Base-by-base conservation (phyloP, 2,113 vertebrate genomes). In the Seriola rivoliana region DNA sequence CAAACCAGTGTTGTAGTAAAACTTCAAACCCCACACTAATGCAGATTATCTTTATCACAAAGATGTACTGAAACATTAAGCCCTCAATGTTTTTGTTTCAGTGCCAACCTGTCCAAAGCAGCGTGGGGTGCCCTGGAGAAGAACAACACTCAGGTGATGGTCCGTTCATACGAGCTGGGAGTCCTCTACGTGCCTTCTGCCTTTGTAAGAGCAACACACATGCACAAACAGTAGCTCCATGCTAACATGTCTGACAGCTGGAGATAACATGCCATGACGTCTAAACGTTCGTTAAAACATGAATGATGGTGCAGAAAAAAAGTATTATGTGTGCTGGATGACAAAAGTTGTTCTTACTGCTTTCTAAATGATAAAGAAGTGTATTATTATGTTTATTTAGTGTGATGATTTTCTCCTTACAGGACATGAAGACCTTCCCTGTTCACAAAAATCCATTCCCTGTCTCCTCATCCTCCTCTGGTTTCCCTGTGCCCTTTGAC, bases 121-220 rank as follows among this genome's bases (percentile, higher is more conserved):
- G 99, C 99, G 0, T 99, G 99, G 99, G 99, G 99, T 17, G 96
- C 95, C 0, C 72, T 99, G 80, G 99, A 99, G 93, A 99, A 99
- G 92, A 99, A 95, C 25, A 97, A 95, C 71, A 85, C 94, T 7
- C 98, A 99, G 75, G 84, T 99, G 78, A 99, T 99, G 97, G 96
- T 99, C 40, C 97, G 98, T 3, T 99, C 99, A 1, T 99, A 99
- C 0, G 98, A 99, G 91, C 96, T 99, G 5, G 99, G 99, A 46
- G 97, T 99, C 80, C 96, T 99, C 46, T 99, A 95, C 90, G 87
- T 99, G 79, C 99, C 99, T 0, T 95, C 97, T 1, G 95, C 96
- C 0, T 99, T 97, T 81, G 98, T 99, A 95, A 99, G 98, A 79
- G 11, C 52, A 57, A 54, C 78, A 58, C 72, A 38, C 29, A 55